These are phyloP conservation scores for Onthophagus taurus DNA, from an alignment of 1,140 invertebrate genomes.

Conservation along the genomic window DNA sequence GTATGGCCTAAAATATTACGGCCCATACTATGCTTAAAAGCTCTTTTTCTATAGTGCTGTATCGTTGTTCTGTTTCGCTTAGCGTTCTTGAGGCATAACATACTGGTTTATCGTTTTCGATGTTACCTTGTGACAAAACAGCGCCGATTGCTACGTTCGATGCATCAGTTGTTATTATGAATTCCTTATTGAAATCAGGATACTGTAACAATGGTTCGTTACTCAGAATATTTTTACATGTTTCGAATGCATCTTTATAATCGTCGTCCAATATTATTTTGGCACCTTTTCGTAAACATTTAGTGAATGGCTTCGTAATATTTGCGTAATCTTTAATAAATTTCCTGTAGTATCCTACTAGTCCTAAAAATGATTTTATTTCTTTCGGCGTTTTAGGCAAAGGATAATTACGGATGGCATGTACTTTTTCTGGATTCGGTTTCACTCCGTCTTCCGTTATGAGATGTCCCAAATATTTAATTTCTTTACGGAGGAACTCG, in stretches of 20 bases:
- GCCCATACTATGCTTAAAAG: conserved; percentile 21
- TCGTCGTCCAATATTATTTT: conserved; percentile 5
- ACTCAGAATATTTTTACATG: neutral
- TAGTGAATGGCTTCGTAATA: conserved; percentile 19
- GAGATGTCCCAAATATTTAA: conserved; percentile 35
- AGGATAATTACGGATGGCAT: conserved; percentile 32
- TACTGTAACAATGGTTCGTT: conserved; percentile 9
- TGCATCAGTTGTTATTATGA: conserved; percentile 22
- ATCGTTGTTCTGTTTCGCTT: conserved; percentile 25
- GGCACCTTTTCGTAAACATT: conserved; percentile 6
- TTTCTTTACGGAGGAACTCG: conserved; percentile 33
- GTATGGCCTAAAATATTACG: conserved; percentile 30
- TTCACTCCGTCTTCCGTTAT: conserved; percentile 34
- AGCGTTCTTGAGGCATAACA: conserved; percentile 30
- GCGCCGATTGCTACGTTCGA: conserved; percentile 33
- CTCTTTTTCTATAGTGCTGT: conserved; percentile 34
- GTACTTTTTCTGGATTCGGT: conserved; percentile 35
- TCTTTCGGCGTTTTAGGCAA: conserved; percentile 32
- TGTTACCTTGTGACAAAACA: conserved; percentile 40
- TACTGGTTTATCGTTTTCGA: conserved; percentile 22
- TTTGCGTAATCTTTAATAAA: conserved; percentile 21
- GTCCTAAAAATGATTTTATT: conserved; percentile 37
- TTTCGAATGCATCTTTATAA: neutral
- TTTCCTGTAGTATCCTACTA: conserved; percentile 36
- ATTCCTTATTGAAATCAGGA: conserved; percentile 25